phyloP scores from a whole-genome alignment of 1,140 invertebrate species.

The Galendromus occidentalis region DNA sequence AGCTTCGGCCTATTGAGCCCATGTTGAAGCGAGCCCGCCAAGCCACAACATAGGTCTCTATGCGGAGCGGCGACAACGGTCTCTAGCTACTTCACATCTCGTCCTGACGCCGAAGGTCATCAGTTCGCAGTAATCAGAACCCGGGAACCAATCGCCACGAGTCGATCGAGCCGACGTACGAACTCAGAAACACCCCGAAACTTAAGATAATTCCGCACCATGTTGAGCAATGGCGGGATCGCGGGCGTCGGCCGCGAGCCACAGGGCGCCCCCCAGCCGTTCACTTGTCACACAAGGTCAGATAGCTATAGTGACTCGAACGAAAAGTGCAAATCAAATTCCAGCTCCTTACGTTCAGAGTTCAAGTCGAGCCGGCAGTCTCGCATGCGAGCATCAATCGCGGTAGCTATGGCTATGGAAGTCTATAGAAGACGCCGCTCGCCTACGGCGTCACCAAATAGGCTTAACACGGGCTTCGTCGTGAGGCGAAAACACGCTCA shows the following conservation, averaged over 20 bases:
- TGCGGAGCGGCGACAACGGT: not conserved
- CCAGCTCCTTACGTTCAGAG: too few species aligned
- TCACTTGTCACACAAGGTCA: not conserved
- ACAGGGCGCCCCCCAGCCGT: not conserved
- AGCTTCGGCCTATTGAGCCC: not conserved
- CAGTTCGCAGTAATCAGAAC: not conserved
- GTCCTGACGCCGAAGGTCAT: not conserved
- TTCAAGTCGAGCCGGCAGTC: not conserved
- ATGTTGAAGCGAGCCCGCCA: slow-evolving; percentile 11
- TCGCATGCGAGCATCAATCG: not conserved
- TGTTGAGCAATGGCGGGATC: not conserved
- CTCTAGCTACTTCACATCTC: slow-evolving; percentile 6
- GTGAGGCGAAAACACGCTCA: too few species aligned
- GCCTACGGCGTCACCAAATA: slow-evolving; percentile 11
- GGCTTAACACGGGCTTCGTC: not conserved
- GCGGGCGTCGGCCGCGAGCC: not conserved
- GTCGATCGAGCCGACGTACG: not conserved
- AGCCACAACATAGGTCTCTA: slow-evolving; percentile 7
- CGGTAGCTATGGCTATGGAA: not conserved
- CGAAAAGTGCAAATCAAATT: too few species aligned
- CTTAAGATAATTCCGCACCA: not conserved
- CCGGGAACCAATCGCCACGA: not conserved
- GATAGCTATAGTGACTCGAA: too few species aligned
- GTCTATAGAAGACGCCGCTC: slow-evolving; percentile 1
- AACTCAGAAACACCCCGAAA: not conserved